A percentile compares a stretch with the other conserved stretches of the same genome.
phyloP scores from a whole-genome alignment of 2,113 vertebrate genomes.

The Vulpes lagopus region DNA sequence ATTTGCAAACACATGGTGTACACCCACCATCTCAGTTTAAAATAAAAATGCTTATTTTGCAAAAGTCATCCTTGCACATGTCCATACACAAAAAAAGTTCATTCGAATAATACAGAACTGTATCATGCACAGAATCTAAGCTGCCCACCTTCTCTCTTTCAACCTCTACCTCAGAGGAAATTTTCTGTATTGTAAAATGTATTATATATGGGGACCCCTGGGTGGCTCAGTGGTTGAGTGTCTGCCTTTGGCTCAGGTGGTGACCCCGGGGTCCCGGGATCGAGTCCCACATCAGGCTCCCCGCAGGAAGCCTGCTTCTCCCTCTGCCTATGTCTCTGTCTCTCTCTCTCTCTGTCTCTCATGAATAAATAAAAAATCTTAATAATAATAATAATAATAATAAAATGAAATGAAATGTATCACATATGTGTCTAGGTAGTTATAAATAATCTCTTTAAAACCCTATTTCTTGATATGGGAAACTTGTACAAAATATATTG shows the following conservation, averaged over 20 bases:
- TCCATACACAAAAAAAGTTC: not conserved
- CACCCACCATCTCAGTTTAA: not conserved
- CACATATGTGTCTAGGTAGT: not conserved
- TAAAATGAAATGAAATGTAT: not conserved
- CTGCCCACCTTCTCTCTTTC: rapidly evolving
- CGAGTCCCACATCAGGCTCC: rapidly evolving
- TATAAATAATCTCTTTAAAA: not conserved
- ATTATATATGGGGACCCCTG: not conserved
- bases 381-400: too few relatives aligned
- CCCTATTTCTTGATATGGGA: not conserved
- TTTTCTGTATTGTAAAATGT: not conserved
- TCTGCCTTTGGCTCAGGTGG: too few relatives aligned
- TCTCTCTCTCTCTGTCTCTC: too few relatives aligned
- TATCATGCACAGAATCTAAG: not conserved
- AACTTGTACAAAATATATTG: not conserved
- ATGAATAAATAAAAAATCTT: too few relatives aligned
- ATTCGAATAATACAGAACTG: not conserved
- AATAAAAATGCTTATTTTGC: not conserved
- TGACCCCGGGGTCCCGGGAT: too few relatives aligned
- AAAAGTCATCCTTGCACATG: not conserved
- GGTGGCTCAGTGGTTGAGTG: too few relatives aligned
- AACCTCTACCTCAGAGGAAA: not conserved
- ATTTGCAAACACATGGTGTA: not conserved
- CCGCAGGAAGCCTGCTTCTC: too few relatives aligned
- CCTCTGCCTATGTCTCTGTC: too few relatives aligned